Conservation (phyloP, 2,113 vertebrate species). For the Porphyrio hochstetteri region DNA sequence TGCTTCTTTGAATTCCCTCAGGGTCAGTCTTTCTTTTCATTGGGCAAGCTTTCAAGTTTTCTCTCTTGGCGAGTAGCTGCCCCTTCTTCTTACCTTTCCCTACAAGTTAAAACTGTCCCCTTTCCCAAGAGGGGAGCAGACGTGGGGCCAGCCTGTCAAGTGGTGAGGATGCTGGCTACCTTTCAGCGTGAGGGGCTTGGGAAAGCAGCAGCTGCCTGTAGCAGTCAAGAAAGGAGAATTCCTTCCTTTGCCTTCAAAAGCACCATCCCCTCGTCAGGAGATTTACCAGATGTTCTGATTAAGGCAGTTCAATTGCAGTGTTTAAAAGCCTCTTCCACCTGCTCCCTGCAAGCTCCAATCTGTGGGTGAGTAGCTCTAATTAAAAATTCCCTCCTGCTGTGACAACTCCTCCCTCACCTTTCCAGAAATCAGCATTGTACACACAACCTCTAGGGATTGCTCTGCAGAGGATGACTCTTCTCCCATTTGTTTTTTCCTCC, state of each 20-base stretch:
- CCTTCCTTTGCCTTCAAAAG: constrained; percentile 29
- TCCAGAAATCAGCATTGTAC: background rate
- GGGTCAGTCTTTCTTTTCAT: background rate
- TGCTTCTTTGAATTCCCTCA: background rate
- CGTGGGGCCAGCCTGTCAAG: rapidly evolving
- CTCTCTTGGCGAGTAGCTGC: background rate
- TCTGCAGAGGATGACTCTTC: background rate
- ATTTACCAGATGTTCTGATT: constrained; percentile 65
- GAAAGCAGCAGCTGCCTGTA: background rate
- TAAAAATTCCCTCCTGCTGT: constrained; percentile 38
- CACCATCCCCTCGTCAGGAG: constrained; percentile 2
- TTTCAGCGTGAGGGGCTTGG: background rate
- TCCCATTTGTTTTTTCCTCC: background rate
- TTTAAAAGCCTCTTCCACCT: constrained; percentile 58
- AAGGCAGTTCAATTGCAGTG: constrained; percentile 40
- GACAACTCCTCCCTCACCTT: constrained; percentile 44
- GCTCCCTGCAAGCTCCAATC: background rate
- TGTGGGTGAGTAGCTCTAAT: constrained; percentile 31
- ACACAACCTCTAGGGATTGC: background rate
- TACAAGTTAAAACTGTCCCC: background rate
- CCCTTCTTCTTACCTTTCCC: background rate
- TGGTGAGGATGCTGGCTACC: background rate
- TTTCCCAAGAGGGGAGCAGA: background rate
- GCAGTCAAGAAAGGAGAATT: constrained; percentile 8
- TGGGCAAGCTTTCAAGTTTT: background rate